Evolutionary conservation across 1,140 invertebrate species (phyloP), one percentile per base, ranked within the genome.

Genomic region (Hycleus phaleratus): DNA sequence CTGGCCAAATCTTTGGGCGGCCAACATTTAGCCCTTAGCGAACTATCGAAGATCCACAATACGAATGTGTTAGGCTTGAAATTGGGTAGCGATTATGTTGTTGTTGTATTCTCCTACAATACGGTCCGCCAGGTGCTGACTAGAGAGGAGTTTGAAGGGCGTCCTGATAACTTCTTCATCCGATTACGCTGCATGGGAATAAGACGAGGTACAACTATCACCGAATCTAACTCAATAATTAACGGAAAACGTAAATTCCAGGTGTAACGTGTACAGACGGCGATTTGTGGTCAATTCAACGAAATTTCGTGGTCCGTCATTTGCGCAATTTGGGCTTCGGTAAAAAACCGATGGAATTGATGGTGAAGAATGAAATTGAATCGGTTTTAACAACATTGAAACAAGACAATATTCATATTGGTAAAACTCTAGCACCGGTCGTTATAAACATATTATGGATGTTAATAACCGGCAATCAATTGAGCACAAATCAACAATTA

Each of bases 181-280:
- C 75, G 80, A 39, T 69, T 90, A 6, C 73, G 87, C 44, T 85
- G 85, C 40, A 79, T 90, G 71, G 87, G 87, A 24, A 80, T 81
- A 40, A 74, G 75, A 63, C 79, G 78, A 77, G 84, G 81, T 83
- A 61, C 18, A 18, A 18, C 18, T 18, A 1, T 18, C 18, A 18
- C 18, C 18, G 18, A 18, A 61, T 38, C 56, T 18, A 53, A 47
- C 48, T 9, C 6, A 25, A 58, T 4, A 4, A 42, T 32, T 32
- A 32, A 32, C 3, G 7, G 7, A 32, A 32, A 7, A 32, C 32
- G 32, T 3, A 32, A 51, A 66, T 56, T 65, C 12, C 43, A 83
- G 82, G 88, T 26, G 85, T 91, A 18, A 88, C 88, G 1, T 88
- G 85, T 71, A 83, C 83, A 1, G 88, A 92, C 56, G 89, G 90